Evolutionary conservation across 2,797 vertebrate species (phyloP).

Genomic region (Hemitrygon akajei): DNA sequence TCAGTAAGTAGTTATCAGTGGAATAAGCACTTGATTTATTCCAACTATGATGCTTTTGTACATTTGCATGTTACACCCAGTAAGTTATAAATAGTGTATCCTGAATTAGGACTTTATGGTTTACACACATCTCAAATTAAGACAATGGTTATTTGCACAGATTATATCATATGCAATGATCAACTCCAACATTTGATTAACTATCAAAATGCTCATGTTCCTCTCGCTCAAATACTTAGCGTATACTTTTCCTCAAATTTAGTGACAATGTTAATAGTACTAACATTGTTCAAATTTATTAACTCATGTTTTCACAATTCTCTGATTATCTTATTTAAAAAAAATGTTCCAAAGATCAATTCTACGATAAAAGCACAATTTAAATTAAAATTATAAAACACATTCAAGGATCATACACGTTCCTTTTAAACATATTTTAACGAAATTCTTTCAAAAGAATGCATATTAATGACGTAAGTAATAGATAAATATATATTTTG

Average conservation of each 20-base stretch:
- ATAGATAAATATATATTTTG: neutral
- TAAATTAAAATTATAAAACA: neutral
- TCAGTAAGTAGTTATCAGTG: neutral
- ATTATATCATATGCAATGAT: neutral
- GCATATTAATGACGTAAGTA: neutral
- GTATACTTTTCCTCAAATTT: neutral
- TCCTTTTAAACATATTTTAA: neutral
- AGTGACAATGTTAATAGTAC: neutral
- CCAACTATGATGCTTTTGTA: neutral
- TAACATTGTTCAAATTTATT: neutral
- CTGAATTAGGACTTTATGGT: neutral
- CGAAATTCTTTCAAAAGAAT: neutral
- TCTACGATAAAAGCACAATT: neutral
- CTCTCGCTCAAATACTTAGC: neutral
- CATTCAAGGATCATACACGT: too few species aligned
- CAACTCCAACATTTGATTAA: neutral
- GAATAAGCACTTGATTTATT: neutral
- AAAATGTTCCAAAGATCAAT: neutral
- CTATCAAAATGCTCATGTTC: neutral
- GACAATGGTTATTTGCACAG: neutral
- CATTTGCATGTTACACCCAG: neutral
- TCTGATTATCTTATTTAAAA: neutral
- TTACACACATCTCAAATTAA: neutral
- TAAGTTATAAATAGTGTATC: neutral
- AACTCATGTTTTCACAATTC: neutral